Evolutionary conservation across 2,888 invertebrate genomes (phyloP).

Genomic region (Geophilus truncorum): DNA sequence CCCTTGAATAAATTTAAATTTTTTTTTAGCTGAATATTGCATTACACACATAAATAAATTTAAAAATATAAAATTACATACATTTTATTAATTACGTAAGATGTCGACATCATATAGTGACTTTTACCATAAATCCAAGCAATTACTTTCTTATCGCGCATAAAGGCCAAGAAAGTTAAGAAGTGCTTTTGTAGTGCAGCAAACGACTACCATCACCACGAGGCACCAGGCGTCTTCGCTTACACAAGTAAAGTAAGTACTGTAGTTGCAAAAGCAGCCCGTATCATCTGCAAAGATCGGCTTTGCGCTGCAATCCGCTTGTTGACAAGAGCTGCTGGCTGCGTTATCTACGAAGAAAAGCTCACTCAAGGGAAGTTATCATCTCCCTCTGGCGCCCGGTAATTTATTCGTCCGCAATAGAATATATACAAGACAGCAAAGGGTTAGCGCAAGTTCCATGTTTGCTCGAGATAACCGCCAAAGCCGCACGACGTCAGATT

Average conservation of each 20-base stretch:
- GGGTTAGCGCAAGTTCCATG: not conserved
- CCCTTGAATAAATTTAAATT: not conserved
- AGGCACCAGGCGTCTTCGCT: not conserved
- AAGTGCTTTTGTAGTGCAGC: not conserved
- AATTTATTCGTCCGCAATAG: constrained; percentile 16
- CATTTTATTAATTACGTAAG: not conserved
- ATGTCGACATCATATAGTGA: not conserved
- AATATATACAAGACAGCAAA: constrained; percentile 15
- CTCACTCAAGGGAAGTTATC: constrained; percentile 10
- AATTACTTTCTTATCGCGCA: not conserved
- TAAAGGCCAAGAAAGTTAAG: not conserved
- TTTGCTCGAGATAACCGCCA: constrained; percentile 1
- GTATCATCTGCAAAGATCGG: constrained; percentile 11
- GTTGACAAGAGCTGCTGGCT: constrained; percentile 15
- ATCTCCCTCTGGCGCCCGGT: constrained; percentile 10
- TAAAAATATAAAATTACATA: not conserved
- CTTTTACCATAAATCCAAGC: not conserved
- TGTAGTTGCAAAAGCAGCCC: not conserved
- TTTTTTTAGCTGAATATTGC: too few species aligned
- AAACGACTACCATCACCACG: not conserved
- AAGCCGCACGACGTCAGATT: constrained; percentile 8
- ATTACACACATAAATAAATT: too few species aligned
- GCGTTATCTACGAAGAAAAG: not conserved
- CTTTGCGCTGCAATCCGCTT: not conserved
- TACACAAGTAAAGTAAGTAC: not conserved